These are phyloP conservation scores for Halichondria panicea DNA, from an alignment of 37 sponge, comb jelly and placozoan species.

Conservation along the genomic window DNA sequence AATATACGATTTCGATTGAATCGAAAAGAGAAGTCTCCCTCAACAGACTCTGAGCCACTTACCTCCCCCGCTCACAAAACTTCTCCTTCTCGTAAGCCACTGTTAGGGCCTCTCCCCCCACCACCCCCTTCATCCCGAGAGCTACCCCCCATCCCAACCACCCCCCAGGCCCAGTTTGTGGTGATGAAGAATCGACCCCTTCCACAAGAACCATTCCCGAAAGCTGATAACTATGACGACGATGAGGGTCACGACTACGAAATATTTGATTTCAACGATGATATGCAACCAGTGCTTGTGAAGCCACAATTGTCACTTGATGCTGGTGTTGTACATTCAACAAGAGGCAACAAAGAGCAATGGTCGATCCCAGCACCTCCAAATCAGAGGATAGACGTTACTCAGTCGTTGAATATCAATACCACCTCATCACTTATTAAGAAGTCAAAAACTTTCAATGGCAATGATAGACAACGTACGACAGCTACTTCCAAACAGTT, in stretches of 20 bases:
- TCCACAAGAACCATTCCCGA: conserved; percentile 10
- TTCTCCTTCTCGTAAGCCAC: not conserved
- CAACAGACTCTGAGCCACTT: not conserved
- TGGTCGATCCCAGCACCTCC: not conserved
- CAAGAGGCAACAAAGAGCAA: not conserved
- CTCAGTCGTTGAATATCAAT: no score
- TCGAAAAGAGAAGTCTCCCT: no score
- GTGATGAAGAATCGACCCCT: conserved; percentile 11
- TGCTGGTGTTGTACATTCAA: no score
- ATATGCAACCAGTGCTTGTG: not conserved
- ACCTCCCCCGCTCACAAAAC: not conserved
- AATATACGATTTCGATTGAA: no score
- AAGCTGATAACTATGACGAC: not conserved
- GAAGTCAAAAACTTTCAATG: no score
- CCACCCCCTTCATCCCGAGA: not conserved
- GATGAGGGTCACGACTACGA: conserved; percentile 1
- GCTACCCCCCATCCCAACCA: not conserved
- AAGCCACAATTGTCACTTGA: not conserved
- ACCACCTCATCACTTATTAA: no score
- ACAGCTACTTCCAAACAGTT: no score
- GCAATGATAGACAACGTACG: no score
- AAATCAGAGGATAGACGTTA: no score
- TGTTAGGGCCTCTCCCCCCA: not conserved
- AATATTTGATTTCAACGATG: not conserved
- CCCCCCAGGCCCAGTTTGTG: not conserved